A percentile compares a stretch with the other conserved stretches of the same genome.
Evolutionary conservation across 1,140 invertebrate genomes (phyloP).

Genomic region (Apis mellifera): Amel_HAv3.1 CM009931.2:6222501-6223000

Average conservation of each 20-base stretch:
- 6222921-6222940: conserved; percentile 11
- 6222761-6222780: conserved; percentile 75
- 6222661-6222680: conserved; percentile 20
- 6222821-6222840: conserved; percentile 76
- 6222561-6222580: conserved; percentile 45
- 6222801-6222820: conserved; percentile 79
- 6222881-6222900: no score
- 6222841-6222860: conserved; percentile 52
- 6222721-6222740: conserved; percentile 28
- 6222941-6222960: no score
- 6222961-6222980: neutral
- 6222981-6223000: conserved; percentile 37
- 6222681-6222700: conserved; percentile 2
- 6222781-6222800: conserved; percentile 65
- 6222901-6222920: conserved; percentile 15
- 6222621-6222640: conserved; percentile 44
- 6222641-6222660: conserved; percentile 32
- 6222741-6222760: conserved; percentile 77
- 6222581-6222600: neutral
- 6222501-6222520: no score
- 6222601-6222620: neutral
- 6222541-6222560: conserved; percentile 49
- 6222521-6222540: conserved; percentile 51
- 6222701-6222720: neutral
- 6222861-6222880: conserved; percentile 18